Base-by-base conservation (phyloP, 2,888 invertebrate genomes). In the Lasioglossum calceatum region DNA sequence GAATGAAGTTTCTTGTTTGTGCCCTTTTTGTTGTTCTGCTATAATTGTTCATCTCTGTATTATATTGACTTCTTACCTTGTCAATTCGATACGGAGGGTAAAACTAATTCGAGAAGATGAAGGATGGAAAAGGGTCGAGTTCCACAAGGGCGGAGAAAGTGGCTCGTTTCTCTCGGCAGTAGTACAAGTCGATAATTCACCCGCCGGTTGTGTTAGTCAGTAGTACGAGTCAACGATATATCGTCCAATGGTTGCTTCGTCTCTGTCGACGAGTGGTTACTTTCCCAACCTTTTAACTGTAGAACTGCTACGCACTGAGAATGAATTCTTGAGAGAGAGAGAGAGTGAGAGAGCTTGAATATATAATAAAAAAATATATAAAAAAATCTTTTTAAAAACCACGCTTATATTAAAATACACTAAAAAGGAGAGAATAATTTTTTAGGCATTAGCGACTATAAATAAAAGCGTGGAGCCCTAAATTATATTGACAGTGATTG, bases 221-320 rank as follows among this genome's bases (percentile, higher is more conserved):
- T 76, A 71, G 70, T 75, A 83, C 82, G 58, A 42, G 44, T 47
- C 32, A 82, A 83, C 82, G 75, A 82, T 83, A 76, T 82, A 83
- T 83, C 74, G 75, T 71, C 16, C 4, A 23, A 27, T 2, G 32
- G 64, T 73, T 79, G 81, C 67, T 58, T 64, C 42, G 61, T 67
- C 72, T 47, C 23, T 44, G 80, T 39, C 36, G 54, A 16, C 32
- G 73, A 50, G 47, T 27, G n/a, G 54, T 54, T n/a, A 54, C 54
- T 3, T 23, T 54, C 54, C 23, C 54, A 10, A 23, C 23, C 54
- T 54, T 19, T 23, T 23, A 23, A 54, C 10, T 10, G 23, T 8
- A 23, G 10, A 8, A 54, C 1, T 23, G 10, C 23, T 8, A 2
- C 23, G 54, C 54, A 23, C 54, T 54, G 0, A 10, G 23, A 54